A percentile compares a stretch with the other conserved stretches of the same genome.
phyloP scores from a whole-genome alignment of 2,888 invertebrate genomes.

The Rutpela maculata region DNA sequence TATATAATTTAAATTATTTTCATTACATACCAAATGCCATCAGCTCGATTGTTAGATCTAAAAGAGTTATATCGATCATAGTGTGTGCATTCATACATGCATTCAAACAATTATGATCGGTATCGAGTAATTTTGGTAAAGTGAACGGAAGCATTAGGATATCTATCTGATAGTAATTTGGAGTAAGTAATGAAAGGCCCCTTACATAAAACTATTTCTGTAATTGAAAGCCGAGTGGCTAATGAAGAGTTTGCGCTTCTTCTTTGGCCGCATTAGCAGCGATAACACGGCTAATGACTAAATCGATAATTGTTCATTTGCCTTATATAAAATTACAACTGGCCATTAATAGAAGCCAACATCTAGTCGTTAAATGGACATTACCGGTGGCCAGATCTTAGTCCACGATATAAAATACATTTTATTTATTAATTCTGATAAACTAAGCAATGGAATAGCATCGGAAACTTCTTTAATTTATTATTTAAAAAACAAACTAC shows the following conservation, averaged over 20 bases:
- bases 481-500: too few species aligned
- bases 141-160: constrained; percentile 53
- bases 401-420: constrained; percentile 49
- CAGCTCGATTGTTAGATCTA: not conserved
- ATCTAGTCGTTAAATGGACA: constrained; percentile 65
- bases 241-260: constrained; percentile 73
- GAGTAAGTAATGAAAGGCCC: constrained; percentile 66
- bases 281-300: constrained; percentile 72
- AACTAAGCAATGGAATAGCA: not conserved
- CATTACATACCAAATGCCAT: too few species aligned
- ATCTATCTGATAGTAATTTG: constrained; percentile 54
- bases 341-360: constrained; percentile 64
- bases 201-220: constrained; percentile 64
- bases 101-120: constrained; percentile 30
- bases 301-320: constrained; percentile 74
- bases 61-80: not conserved
- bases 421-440: not conserved
- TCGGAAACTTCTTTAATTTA: not conserved
- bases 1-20: too few species aligned
- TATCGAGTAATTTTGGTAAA: constrained; percentile 50
- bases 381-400: constrained; percentile 58
- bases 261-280: constrained; percentile 65
- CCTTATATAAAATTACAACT: constrained; percentile 71
- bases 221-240: constrained; percentile 68
- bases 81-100: constrained; percentile 10